A percentile compares a stretch with the other conserved stretches of the same genome.
These are phyloP conservation scores for Potamilus streckersoni DNA, from an alignment of 1,140 invertebrate species.

Conservation along the genomic window DNA sequence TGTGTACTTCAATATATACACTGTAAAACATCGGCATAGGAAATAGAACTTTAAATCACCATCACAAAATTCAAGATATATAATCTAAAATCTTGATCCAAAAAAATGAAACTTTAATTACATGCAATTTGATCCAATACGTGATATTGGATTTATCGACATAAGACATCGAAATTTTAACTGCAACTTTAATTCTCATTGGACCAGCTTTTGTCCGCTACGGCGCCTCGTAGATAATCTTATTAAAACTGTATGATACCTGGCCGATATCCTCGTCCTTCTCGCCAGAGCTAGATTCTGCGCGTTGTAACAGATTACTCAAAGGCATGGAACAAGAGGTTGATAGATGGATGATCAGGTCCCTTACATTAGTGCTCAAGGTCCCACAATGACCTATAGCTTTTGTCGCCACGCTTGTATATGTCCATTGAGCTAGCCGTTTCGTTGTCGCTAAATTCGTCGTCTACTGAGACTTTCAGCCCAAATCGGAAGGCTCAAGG, in stretches of 20 bases:
- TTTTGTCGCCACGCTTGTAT: no score
- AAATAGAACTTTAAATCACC: no score
- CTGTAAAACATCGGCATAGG: no score
- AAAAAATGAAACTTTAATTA: no score
- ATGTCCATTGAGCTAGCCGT: no score
- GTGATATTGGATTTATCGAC: no score
- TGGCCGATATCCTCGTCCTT: constrained; percentile 2
- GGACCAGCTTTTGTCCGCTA: background rate
- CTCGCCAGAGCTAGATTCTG: constrained; percentile 4
- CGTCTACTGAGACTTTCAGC: background rate
- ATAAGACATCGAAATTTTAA: no score
- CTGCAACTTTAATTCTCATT: background rate
- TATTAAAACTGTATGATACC: constrained; percentile 1
- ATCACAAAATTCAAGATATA: no score
- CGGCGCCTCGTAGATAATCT: constrained; percentile 3
- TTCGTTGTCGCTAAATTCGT: background rate
- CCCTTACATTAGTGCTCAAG: constrained; percentile 2
- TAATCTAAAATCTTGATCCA: no score
- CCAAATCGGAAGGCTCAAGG: no score
- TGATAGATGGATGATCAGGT: constrained; percentile 8
- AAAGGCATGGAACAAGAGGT: background rate
- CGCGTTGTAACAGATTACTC: background rate
- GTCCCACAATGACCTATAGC: background rate
- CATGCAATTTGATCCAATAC: no score
- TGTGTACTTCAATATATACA: no score